Evolutionary conservation across 2,797 vertebrate genomes (phyloP), one percentile per base, ranked within the genome.

Genomic region (Australoheros facetus): DNA sequence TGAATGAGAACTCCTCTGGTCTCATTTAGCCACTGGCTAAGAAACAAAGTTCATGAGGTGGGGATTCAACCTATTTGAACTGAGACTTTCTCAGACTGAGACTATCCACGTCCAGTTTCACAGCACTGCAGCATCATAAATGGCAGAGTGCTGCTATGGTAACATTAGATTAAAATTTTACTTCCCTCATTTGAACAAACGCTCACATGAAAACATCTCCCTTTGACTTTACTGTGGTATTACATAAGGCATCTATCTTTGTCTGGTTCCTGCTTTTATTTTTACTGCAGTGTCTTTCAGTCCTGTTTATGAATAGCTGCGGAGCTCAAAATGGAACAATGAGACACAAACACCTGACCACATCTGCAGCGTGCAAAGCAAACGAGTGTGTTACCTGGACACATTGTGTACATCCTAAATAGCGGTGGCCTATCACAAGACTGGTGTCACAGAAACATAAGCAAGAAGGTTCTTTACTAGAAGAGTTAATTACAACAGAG

Each of bases 141-240:
- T 12, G 39, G 11, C 39, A 39, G 39, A 39, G 39, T 39, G 39
- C 4, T 39, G 39, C 39, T 39, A 12, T 39, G 39, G 10, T 39
- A 39, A 1, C 0, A 1, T 45, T 0, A 2, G 8, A 0, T 64
- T 64, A 26, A 9, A 7, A 7, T 4, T 11, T 14, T 64, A 17
- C 14, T 2, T 23, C 26, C 39, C 45, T 48, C 11, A 28, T 66
- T 42, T 45, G 13, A 16, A 45, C 42, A 45, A 45, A 45, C 2
- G 13, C 42, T 14, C 42, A 45, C 2, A 45, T 16, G 42, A 45
- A 7, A 17, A 51, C 14, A 51, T 51, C 45, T 51, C 45, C 45
- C 45, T 51, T 51, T 51, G 16, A 51, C 45, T 51, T 51, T 6
- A 17, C 37, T 66, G 62, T 48, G 42, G 42, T 66, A 16, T 66